phyloP scores from a whole-genome alignment of 2,797 vertebrate species.

The Triplophysa bombifrons region DNA sequence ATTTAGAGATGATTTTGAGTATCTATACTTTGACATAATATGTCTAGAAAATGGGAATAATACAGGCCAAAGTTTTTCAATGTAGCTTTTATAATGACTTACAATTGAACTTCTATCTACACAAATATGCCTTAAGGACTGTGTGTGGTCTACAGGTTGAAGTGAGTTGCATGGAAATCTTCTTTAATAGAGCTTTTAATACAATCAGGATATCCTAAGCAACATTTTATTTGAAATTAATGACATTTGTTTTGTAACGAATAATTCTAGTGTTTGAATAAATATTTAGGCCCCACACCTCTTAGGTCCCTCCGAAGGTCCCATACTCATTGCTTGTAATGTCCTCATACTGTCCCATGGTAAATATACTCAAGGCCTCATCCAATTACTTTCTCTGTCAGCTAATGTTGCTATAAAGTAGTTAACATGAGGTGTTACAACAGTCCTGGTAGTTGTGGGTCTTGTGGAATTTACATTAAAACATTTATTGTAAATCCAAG shows the following conservation, averaged over 20 bases:
- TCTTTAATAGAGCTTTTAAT: not conserved
- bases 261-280: not conserved
- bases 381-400: slow-evolving; percentile 26
- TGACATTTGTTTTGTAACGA: no score
- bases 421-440: not conserved
- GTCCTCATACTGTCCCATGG: not conserved
- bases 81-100: no score
- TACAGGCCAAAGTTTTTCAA: no score
- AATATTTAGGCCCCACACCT: not conserved
- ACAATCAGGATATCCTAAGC: not conserved
- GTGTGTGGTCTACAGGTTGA: no score
- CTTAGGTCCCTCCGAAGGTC: not conserved
- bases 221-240: not conserved
- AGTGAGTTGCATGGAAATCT: not conserved
- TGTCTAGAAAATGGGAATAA: no score
- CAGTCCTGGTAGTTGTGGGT: not conserved
- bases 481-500: no score
- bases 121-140: no score
- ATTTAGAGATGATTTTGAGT: no score
- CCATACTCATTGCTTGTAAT: not conserved
- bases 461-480: not conserved
- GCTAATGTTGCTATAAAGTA: not conserved
- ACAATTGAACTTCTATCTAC: no score
- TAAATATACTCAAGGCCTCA: slow-evolving; percentile 21
- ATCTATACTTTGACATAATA: no score